Base-by-base conservation (phyloP, 2,113 vertebrate species). In the Hypocryptadius cinnamomeus region DNA sequence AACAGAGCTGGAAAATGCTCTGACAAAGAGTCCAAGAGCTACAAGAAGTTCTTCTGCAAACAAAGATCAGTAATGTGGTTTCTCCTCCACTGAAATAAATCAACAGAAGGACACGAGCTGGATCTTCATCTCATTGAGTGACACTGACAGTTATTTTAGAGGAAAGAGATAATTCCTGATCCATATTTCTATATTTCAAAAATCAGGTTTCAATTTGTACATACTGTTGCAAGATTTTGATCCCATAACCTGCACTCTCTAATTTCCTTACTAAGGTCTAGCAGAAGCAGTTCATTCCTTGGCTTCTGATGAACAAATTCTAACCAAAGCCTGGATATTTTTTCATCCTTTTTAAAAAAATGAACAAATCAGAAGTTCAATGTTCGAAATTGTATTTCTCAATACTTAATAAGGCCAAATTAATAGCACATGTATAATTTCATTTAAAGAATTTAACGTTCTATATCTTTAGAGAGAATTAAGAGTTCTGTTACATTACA, bases 391-490 rank as follows among this genome's bases (percentile, higher is more conserved):
- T 89, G 81, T 45, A 92, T 85, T 79, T 57, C 77, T 93, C 60
- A 65, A 82, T 90, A 87, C 40, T 96, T 91, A 92, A 83, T 79
- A 84, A 96, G 56, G 72, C 23, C 44, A 92, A 94, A 95, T 96
- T 93, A 96, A 94, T 76, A 96, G 90, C 79, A 79, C 51, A 96
- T 5, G 1, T 91, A 94, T 77, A 4, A 57, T 57, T 68, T 57
- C 47, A 89, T 94, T 94, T 84, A 82, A 86, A 93, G 68, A 77
- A 94, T 86, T 93, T 91, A 93, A 92, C 74, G 92, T 93, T 53
- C 83, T 79, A 27, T 69, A 64, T 87, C 91, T 97, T 96, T 76
- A 91, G 86, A 95, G 69, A 95, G 81, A 96, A 93, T 84, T 83
- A 93, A 94, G 79, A 95, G 71, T 84, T 82, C 64, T 71, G 35